These are phyloP conservation scores for Tipula helvola DNA, from an alignment of 2,888 invertebrate genomes.

Conservation along the genomic window DNA sequence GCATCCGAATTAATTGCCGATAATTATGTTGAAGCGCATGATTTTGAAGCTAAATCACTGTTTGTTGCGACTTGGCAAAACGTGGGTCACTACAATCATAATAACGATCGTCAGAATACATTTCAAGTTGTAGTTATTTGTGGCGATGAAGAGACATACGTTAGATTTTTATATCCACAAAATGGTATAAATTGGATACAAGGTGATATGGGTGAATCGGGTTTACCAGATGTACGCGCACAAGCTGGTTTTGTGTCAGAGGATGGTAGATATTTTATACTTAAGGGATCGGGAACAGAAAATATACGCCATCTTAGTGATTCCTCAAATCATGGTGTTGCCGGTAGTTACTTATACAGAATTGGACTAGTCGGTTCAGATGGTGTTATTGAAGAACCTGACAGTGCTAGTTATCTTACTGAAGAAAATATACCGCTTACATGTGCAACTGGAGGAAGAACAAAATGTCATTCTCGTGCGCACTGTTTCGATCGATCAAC, in stretches of 20 bases:
- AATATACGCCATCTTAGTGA: conserved; percentile 51
- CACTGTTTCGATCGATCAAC: conserved; percentile 66
- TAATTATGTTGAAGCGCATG: conserved; percentile 55
- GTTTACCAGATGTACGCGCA: conserved; percentile 76
- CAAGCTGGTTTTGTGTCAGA: conserved; percentile 86
- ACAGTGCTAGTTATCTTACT: conserved; percentile 40
- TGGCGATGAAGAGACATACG: conserved; percentile 53
- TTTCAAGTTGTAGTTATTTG: conserved; percentile 51
- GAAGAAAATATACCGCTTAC: conserved; percentile 32
- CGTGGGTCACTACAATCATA: conserved; percentile 58
- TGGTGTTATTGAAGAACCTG: conserved; percentile 55
- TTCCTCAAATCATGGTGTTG: conserved; percentile 71
- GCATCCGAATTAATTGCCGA: conserved; percentile 59
- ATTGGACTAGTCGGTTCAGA: conserved; percentile 56
- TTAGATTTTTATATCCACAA: conserved; percentile 76
- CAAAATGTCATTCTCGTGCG: conserved; percentile 69
- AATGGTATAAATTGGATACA: conserved; percentile 88
- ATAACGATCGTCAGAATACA: conserved; percentile 64
- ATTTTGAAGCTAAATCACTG: conserved; percentile 64
- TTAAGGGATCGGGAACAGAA: conserved; percentile 87
- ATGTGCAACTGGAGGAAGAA: conserved; percentile 51
- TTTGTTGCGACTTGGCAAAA: conserved; percentile 86
- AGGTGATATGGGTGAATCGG: conserved; percentile 60
- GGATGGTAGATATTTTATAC: conserved; percentile 59
- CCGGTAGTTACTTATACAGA: conserved; percentile 78